phyloP scores from a whole-genome alignment of 2,888 invertebrate genomes.

The Diaprepes abbreviatus region DNA sequence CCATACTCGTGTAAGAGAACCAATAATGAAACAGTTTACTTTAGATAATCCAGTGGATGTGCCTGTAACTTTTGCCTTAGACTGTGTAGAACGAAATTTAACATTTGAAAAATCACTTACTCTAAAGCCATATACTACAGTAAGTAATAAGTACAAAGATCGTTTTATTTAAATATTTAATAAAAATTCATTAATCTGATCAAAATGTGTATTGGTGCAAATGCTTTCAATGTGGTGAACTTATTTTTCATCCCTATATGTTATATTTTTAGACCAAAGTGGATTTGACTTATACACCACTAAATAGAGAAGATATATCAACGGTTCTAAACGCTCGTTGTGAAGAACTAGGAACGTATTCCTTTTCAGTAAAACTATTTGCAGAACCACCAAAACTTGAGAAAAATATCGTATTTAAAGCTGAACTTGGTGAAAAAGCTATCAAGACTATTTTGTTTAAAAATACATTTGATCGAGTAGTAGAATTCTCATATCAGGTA shows the following conservation, averaged over 20 bases:
- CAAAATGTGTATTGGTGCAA: no score
- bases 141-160: conserved; percentile 51
- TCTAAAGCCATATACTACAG: conserved; percentile 59
- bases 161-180: no score
- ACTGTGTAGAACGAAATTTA: conserved; percentile 53
- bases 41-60: conserved; percentile 63
- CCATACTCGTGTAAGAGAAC: conserved; percentile 60
- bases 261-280: conserved; percentile 51
- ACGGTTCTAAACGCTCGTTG: conserved; percentile 63
- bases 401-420: conserved; percentile 54
- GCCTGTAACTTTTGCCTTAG: conserved; percentile 58
- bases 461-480: conserved; percentile 54
- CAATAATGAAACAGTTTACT: conserved; percentile 56
- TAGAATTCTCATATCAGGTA: conserved; percentile 58
- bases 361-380: conserved; percentile 66
- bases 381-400: conserved; percentile 58
- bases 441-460: conserved; percentile 52
- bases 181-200: no score
- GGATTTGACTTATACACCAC: conserved; percentile 57
- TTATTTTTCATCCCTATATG: no score
- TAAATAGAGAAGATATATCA: conserved; percentile 48
- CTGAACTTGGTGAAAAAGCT: conserved; percentile 57
- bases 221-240: no score
- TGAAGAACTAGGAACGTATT: conserved; percentile 71
- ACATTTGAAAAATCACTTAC: conserved; percentile 53